phyloP scores from a whole-genome alignment of 2,888 invertebrate genomes.

The Cataglyphis livida region DNA sequence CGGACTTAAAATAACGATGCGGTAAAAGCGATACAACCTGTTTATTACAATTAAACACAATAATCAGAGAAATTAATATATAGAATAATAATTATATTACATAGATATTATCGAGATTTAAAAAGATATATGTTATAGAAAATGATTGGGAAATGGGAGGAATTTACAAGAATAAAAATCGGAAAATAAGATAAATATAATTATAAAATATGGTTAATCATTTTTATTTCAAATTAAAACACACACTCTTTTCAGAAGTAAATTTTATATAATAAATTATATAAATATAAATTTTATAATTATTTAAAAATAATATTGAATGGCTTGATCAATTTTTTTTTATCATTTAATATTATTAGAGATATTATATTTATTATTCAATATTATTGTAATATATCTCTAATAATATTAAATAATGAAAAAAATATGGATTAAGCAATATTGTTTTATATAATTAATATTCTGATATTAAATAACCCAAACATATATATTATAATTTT shows the following conservation, averaged over 20 bases:
- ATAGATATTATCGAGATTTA: background rate
- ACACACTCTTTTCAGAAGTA: too few species aligned
- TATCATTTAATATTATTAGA: too few species aligned
- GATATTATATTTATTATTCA: too few species aligned
- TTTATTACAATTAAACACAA: conserved; percentile 33
- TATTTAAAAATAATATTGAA: too few species aligned
- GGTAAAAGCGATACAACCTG: conserved; percentile 30
- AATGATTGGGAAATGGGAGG: background rate
- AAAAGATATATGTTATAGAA: background rate
- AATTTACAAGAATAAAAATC: background rate
- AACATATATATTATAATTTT: background rate
- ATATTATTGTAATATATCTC: too few species aligned
- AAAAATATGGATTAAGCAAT: background rate
- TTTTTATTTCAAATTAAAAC: background rate
- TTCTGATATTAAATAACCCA: background rate
- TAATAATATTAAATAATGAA: too few species aligned
- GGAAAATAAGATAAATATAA: background rate
- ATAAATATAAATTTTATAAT: too few species aligned
- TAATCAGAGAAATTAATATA: background rate
- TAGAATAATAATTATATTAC: conserved; percentile 8
- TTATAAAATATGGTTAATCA: background rate
- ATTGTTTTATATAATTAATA: background rate
- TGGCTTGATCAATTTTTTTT: too few species aligned
- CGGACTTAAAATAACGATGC: conserved; percentile 53
- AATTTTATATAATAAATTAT: too few species aligned